Evolutionary conservation across 2,113 vertebrate genomes (phyloP).

Genomic region (Gracilinanus agilis): DNA sequence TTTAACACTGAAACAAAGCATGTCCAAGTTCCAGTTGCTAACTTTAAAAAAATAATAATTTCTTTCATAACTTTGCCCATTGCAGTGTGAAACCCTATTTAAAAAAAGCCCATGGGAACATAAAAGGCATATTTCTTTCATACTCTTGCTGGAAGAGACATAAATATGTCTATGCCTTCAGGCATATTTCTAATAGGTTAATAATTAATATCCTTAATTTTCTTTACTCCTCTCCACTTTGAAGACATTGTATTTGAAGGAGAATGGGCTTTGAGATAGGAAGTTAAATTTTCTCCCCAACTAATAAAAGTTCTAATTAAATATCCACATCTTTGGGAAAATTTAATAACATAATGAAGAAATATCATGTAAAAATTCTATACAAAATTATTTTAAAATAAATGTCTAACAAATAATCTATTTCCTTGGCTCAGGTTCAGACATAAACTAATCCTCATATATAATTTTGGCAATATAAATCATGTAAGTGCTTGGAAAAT

Average conservation of each 20-base stretch:
- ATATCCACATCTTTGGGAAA: background rate
- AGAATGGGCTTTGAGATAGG: background rate
- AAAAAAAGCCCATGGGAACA: background rate
- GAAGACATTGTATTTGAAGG: background rate
- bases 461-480: conserved; percentile 39
- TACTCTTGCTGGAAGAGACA: background rate
- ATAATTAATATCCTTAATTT: background rate
- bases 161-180: background rate
- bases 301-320: background rate
- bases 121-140: background rate
- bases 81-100: background rate
- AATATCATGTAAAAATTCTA: conserved; percentile 19
- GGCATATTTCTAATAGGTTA: background rate
- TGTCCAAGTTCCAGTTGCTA: too few species aligned
- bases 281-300: background rate
- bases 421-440: conserved; percentile 34
- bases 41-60: background rate
- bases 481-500: conserved; percentile 38
- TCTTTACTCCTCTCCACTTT: background rate
- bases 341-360: background rate
- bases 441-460: conserved; percentile 48
- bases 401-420: background rate
- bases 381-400: background rate
- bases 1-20: too few species aligned
- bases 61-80: background rate